A percentile compares a stretch with the other conserved stretches of the same genome.
phyloP scores from a whole-genome alignment of 2,113 vertebrate genomes.

The Eira barbara region DNA sequence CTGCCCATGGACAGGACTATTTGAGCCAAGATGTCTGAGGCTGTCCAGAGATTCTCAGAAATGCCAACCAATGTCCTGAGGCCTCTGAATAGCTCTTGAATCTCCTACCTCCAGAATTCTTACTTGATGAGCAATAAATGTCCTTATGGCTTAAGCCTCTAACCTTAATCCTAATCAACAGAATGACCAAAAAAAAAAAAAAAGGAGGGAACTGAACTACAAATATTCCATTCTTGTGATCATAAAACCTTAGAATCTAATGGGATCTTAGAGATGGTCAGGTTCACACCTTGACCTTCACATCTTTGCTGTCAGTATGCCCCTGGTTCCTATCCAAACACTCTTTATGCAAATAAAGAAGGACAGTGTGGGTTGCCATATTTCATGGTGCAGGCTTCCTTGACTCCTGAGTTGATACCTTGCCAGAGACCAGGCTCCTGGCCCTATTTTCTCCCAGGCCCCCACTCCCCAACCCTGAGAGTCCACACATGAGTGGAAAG shows the following conservation, averaged over 20 bases:
- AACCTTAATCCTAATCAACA: neutral
- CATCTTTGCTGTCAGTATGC: neutral
- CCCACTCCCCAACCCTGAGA: neutral
- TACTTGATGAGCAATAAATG: neutral
- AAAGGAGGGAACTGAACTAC: neutral
- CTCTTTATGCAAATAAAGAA: neutral
- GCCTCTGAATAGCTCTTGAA: neutral
- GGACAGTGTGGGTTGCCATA: neutral
- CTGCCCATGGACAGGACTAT: neutral
- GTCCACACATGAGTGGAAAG: neutral
- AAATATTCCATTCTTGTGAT: neutral
- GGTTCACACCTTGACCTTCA: neutral
- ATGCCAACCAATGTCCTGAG: neutral
- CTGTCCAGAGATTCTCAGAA: conserved; percentile 13
- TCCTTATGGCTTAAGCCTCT: neutral
- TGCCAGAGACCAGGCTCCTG: neutral
- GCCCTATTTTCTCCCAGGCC: neutral
- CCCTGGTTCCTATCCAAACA: neutral
- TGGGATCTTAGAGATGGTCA: neutral
- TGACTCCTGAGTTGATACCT: neutral
- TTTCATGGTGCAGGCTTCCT: neutral
- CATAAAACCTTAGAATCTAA: conserved; percentile 13
- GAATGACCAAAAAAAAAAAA: neutral
- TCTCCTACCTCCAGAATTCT: neutral
- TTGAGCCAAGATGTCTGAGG: neutral